Percentiles rank a stretch among this genome's conserved stretches.
Evolutionary conservation across 2,113 vertebrate genomes (phyloP).

Genomic region (Theristicus caerulescens): DNA sequence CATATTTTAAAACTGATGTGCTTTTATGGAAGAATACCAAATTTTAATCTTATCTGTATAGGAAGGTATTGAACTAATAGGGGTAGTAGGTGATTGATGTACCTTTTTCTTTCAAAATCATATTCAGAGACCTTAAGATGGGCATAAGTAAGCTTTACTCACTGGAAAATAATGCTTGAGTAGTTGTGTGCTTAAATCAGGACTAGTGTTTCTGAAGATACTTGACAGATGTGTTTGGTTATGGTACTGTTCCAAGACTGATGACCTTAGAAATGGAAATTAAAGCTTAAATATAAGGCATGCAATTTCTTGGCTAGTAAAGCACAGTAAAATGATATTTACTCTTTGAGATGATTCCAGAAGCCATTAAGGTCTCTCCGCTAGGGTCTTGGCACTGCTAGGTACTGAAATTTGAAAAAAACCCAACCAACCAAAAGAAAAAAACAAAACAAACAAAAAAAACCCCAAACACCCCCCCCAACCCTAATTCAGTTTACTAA

Average conservation of each 20-base stretch:
- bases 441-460: too few relatives aligned
- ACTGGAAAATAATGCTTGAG: not conserved
- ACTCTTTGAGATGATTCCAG: constrained; percentile 9
- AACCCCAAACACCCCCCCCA: too few relatives aligned
- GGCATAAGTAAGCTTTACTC: not conserved
- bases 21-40: not conserved
- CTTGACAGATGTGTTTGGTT: not conserved
- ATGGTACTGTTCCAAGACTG: not conserved
- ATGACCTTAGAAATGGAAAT: constrained; percentile 10
- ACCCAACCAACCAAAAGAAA: too few relatives aligned
- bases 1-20: not conserved
- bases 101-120: not conserved
- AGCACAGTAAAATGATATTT: constrained; percentile 3
- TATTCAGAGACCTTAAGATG: not conserved
- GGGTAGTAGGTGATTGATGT: not conserved
- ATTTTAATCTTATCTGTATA: not conserved
- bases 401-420: not conserved
- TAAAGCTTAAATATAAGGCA: not conserved
- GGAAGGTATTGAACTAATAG: not conserved
- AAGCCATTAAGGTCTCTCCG: not conserved
- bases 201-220: not conserved
- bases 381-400: constrained; percentile 1
- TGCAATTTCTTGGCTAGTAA: not conserved
- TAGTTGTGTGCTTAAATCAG: not conserved
- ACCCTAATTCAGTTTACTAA: not conserved